Conservation (phyloP, 1,140 invertebrate genomes). For the Drosophila chauvacae region DNA sequence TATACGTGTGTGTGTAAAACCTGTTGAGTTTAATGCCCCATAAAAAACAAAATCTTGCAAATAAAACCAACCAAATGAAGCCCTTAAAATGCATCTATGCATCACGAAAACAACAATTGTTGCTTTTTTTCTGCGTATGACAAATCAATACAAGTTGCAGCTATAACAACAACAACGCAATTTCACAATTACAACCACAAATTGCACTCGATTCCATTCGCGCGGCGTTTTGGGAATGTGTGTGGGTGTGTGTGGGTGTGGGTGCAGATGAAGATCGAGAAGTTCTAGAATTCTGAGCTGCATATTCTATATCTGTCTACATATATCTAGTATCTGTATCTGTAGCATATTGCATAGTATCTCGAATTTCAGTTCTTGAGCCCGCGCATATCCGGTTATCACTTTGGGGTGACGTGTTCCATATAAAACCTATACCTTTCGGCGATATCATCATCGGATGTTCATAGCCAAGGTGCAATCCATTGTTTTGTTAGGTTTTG, state of each 20-base stretch:
- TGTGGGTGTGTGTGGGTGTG: not conserved
- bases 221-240: not conserved
- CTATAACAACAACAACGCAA: slow-evolving; percentile 14
- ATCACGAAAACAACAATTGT: slow-evolving; percentile 10
- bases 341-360: not conserved
- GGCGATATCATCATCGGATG: slow-evolving; percentile 7
- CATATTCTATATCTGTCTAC: not conserved
- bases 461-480: not conserved
- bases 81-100: slow-evolving; percentile 31
- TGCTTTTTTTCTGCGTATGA: slow-evolving; percentile 10
- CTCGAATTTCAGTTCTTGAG: not conserved
- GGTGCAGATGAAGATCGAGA: slow-evolving; percentile 4
- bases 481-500: not conserved
- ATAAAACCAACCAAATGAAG: slow-evolving; percentile 16
- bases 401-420: slow-evolving; percentile 9
- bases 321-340: not conserved
- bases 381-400: not conserved
- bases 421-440: too few species aligned
- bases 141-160: slow-evolving; percentile 36
- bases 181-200: slow-evolving; percentile 54
- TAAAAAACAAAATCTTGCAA: not conserved
- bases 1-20: slow-evolving; percentile 27
- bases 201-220: not conserved
- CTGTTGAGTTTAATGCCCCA: slow-evolving; percentile 46
- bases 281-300: slow-evolving; percentile 1